Evolutionary conservation across 1,140 invertebrate species (phyloP).

Genomic region (Bombus impatiens): DNA sequence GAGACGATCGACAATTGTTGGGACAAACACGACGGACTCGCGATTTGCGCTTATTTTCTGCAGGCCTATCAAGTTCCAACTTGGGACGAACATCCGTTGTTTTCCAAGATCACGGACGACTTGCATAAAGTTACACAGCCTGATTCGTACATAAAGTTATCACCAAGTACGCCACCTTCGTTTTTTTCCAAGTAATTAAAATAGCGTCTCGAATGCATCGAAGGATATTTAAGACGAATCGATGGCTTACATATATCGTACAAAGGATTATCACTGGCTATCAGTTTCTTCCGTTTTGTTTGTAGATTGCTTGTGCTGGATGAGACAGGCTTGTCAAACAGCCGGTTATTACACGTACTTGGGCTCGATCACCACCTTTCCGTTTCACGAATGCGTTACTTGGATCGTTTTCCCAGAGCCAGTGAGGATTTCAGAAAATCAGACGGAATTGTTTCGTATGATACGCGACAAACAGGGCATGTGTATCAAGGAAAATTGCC

Average conservation of each 20-base stretch:
- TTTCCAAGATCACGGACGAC: constrained; percentile 50
- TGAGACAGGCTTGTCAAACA: constrained; percentile 75
- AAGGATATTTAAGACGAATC: background rate
- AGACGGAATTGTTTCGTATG: constrained; percentile 78
- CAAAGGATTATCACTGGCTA: no score
- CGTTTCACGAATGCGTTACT: constrained; percentile 86
- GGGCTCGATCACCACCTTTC: constrained; percentile 88
- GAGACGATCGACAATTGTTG: constrained; percentile 86
- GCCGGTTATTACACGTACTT: constrained; percentile 84
- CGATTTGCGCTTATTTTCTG: constrained; percentile 89
- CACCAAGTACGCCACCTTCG: constrained; percentile 13
- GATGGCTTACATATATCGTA: no score
- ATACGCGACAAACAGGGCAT: constrained; percentile 24
- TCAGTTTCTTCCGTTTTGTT: background rate
- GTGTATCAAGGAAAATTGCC: constrained; percentile 46
- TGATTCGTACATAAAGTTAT: background rate
- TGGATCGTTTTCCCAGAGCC: constrained; percentile 90
- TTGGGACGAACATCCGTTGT: constrained; percentile 54
- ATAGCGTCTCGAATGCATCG: background rate
- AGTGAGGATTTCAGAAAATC: constrained; percentile 86
- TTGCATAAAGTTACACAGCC: constrained; percentile 28
- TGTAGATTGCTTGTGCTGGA: constrained; percentile 70
- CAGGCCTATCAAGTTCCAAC: constrained; percentile 76
- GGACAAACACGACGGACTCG: constrained; percentile 87
- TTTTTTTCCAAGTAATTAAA: background rate